These are phyloP conservation scores for Drosophila sp. DNA, from an alignment of 1,140 invertebrate genomes.

Conservation along the genomic window DNA sequence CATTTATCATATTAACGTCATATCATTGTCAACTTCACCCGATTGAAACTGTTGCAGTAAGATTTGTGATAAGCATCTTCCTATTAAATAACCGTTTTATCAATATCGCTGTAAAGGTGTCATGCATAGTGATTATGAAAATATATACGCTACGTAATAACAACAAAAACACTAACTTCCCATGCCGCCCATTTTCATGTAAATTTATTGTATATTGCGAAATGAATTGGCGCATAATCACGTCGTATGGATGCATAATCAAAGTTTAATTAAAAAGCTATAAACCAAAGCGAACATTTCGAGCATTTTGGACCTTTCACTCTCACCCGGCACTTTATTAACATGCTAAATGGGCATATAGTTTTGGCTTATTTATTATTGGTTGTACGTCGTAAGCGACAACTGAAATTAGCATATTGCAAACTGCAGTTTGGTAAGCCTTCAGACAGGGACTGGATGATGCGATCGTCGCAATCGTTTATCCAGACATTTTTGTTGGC, in stretches of 20 bases:
- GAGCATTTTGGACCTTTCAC: slow-evolving; percentile 63
- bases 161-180: slow-evolving; percentile 30
- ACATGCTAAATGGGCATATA: slow-evolving; percentile 65
- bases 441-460: slow-evolving; percentile 21
- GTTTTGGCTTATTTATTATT: slow-evolving; percentile 46
- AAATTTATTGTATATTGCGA: slow-evolving; percentile 63
- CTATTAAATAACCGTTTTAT: slow-evolving; percentile 20
- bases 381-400: slow-evolving; percentile 35
- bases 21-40: slow-evolving; percentile 1
- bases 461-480: slow-evolving; percentile 22
- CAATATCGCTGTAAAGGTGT: slow-evolving; percentile 25
- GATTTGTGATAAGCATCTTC: slow-evolving; percentile 19
- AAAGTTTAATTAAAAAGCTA: slow-evolving; percentile 55
- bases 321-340: slow-evolving; percentile 61
- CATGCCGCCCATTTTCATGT: slow-evolving; percentile 68
- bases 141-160: slow-evolving; percentile 22
- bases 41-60: slow-evolving; percentile 3
- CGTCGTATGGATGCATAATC: slow-evolving; percentile 48
- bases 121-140: slow-evolving; percentile 31
- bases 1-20: background rate
- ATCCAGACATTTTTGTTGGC: slow-evolving; percentile 31
- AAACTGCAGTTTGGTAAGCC: slow-evolving; percentile 61
- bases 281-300: slow-evolving; percentile 44
- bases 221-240: slow-evolving; percentile 55
- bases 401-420: slow-evolving; percentile 60